These are phyloP conservation scores for Pediacus dermestoides DNA, from an alignment of 2,888 invertebrate genomes.

Conservation along the genomic window DNA sequence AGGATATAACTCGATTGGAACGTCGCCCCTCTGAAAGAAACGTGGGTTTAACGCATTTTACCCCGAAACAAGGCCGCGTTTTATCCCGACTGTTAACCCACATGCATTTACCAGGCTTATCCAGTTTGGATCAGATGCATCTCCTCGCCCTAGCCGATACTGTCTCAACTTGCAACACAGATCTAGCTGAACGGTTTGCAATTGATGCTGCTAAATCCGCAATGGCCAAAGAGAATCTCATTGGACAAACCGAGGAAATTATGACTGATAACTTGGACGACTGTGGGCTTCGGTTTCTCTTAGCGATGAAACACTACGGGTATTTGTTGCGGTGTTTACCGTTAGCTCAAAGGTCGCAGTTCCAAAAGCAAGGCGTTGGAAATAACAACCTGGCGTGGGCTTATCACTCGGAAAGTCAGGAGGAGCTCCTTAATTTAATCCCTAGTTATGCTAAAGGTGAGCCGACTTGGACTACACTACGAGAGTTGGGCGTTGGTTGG, in stretches of 20 bases:
- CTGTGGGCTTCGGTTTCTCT: slow-evolving; percentile 91
- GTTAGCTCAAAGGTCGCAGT: slow-evolving; percentile 77
- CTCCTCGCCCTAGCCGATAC: slow-evolving; percentile 97
- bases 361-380: slow-evolving; percentile 83
- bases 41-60: slow-evolving; percentile 72
- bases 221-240: slow-evolving; percentile 62
- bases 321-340: slow-evolving; percentile 93
- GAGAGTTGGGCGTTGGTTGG: slow-evolving; percentile 91
- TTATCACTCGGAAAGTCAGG: slow-evolving; percentile 97
- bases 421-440: slow-evolving; percentile 84
- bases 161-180: slow-evolving; percentile 88
- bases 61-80: slow-evolving; percentile 75
- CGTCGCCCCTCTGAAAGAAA: slow-evolving; percentile 51
- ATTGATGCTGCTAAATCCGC: slow-evolving; percentile 66
- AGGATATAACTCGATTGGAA: slow-evolving; percentile 50
- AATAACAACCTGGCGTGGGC: slow-evolving; percentile 97
- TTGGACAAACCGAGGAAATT: slow-evolving; percentile 55
- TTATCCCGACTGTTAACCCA: slow-evolving; percentile 90
- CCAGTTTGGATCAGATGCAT: slow-evolving; percentile 99
- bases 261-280: slow-evolving; percentile 86
- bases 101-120: slow-evolving; percentile 89
- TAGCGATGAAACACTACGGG: slow-evolving; percentile 97
- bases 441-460: slow-evolving; percentile 84
- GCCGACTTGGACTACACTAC: slow-evolving; percentile 84
- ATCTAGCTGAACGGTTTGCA: slow-evolving; percentile 78